Conservation (phyloP, 2,113 vertebrate genomes). For the Scytalopus superciliaris region DNA sequence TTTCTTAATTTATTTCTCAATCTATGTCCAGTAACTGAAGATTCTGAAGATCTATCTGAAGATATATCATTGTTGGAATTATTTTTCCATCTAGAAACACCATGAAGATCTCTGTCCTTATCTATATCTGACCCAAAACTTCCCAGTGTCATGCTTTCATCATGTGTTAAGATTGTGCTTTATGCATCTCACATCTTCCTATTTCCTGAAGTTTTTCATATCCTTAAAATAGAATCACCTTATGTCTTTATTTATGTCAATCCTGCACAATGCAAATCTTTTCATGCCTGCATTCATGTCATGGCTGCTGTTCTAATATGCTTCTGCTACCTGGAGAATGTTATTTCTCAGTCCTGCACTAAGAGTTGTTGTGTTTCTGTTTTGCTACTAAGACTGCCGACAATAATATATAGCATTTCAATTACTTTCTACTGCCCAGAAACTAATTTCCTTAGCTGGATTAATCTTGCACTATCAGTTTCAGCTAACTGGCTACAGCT, state of each 20-base stretch:
- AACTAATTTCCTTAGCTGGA: slow-evolving; percentile 46
- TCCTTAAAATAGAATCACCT: background rate
- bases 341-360: background rate
- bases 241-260: slow-evolving; percentile 1
- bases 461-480: slow-evolving; percentile 38
- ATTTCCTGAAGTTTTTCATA: background rate
- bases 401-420: background rate
- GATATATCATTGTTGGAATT: background rate
- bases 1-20: background rate
- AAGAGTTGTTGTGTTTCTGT: background rate
- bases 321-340: background rate
- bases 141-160: background rate
- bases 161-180: background rate
- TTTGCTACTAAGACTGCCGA: background rate
- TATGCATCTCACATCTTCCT: background rate
- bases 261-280: background rate
- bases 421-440: slow-evolving; percentile 3
- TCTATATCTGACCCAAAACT: background rate
- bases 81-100: background rate
- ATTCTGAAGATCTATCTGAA: background rate
- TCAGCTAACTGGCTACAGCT: slow-evolving; percentile 13
- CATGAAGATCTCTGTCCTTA: background rate
- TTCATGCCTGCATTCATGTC: background rate
- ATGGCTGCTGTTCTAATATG: background rate
- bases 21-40: background rate